Evolutionary conservation across 2,888 invertebrate species (phyloP).

Genomic region (Philopedon plagiatum): DNA sequence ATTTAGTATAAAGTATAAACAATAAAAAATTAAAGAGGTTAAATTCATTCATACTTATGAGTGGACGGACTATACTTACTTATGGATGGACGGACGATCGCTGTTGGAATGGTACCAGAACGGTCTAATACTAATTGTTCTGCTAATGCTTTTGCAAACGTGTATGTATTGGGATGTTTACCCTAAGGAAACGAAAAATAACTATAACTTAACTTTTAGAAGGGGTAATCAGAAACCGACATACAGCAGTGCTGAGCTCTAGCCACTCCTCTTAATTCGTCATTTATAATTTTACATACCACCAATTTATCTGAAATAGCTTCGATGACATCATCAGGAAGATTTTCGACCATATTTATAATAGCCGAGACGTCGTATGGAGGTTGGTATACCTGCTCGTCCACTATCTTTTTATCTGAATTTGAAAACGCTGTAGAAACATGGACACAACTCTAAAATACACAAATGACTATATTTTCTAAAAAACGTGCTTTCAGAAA

Average conservation of each 20-base stretch:
- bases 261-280: no score
- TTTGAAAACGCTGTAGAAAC: conserved; percentile 98
- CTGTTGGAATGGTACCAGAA: conserved; percentile 83
- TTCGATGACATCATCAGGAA: conserved; percentile 75
- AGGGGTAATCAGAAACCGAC: no score
- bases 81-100: conserved; percentile 95
- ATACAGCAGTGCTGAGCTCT: no score
- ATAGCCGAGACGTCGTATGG: conserved; percentile 76
- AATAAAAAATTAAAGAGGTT: no score
- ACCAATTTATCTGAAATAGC: conserved; percentile 73
- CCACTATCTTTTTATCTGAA: conserved; percentile 85
- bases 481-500: no score
- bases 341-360: conserved; percentile 74
- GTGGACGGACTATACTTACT: conserved; percentile 68
- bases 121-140: conserved; percentile 85
- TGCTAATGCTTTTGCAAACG: conserved; percentile 93
- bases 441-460: conserved; percentile 83
- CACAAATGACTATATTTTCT: no score
- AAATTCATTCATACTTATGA: not conserved
- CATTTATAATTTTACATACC: no score
- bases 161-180: conserved; percentile 95
- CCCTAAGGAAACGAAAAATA: conserved; percentile 70
- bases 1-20: no score
- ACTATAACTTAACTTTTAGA: no score
- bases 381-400: conserved; percentile 87